These are phyloP conservation scores for Caenorhabditis macrosperma DNA, from an alignment of 2,888 invertebrate genomes.

Conservation along the genomic window DNA sequence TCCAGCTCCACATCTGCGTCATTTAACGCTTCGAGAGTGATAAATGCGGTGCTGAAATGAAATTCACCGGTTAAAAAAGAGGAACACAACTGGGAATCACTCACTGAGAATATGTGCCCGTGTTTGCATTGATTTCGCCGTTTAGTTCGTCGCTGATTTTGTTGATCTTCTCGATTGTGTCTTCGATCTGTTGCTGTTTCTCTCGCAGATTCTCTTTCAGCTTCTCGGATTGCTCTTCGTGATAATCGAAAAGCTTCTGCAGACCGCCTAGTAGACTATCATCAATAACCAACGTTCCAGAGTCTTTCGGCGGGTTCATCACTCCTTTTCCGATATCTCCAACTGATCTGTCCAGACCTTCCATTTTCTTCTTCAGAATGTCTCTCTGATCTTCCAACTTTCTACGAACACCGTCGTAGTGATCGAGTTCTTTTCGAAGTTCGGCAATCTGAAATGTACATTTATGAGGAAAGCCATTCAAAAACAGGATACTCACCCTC, in stretches of 20 bases:
- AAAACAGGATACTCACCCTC: no score
- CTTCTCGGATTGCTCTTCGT: constrained; percentile 18
- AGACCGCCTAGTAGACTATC: constrained; percentile 22
- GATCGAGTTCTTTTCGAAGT: constrained; percentile 1
- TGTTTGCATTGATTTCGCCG: neutral
- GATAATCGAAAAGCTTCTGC: constrained; percentile 38
- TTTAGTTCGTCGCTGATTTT: constrained; percentile 5
- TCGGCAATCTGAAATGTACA: no score
- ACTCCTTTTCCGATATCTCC: constrained; percentile 30
- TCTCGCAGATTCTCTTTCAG: constrained; percentile 10
- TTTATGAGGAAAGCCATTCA: no score
- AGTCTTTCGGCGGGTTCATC: constrained; percentile 23
- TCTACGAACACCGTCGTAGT: neutral
- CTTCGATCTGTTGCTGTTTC: constrained; percentile 16
- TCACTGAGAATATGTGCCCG: neutral
- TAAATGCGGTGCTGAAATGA: constrained; percentile 1
- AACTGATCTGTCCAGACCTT: constrained; percentile 39
- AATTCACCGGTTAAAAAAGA: no score
- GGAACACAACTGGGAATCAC: no score
- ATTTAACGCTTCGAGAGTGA: constrained; percentile 11
- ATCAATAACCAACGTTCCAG: constrained; percentile 24
- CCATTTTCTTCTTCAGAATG: constrained; percentile 27
- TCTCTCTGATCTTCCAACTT: constrained; percentile 30
- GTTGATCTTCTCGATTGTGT: neutral
- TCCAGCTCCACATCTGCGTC: constrained; percentile 30